Conservation (phyloP, 2,888 invertebrate species). For the Drosophila atripex region DNA sequence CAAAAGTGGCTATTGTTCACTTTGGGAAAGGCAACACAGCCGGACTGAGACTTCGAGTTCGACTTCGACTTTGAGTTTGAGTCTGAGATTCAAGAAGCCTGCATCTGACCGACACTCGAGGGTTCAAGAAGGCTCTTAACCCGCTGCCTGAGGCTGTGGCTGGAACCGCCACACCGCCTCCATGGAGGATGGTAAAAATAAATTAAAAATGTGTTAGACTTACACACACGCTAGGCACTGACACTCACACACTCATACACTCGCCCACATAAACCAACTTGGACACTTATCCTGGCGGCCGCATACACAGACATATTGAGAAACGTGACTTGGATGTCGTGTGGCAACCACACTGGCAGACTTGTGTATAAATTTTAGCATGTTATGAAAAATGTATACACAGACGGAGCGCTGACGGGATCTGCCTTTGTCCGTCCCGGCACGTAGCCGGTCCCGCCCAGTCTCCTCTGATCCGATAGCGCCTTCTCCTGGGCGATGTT, state of each 20-base stretch:
- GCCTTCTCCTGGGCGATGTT: background rate
- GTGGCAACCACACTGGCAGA: constrained; percentile 14
- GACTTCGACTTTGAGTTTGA: background rate
- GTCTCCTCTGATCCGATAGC: constrained; percentile 18
- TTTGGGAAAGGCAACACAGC: background rate
- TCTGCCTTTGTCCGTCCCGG: constrained; percentile 58
- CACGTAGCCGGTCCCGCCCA: constrained; percentile 52
- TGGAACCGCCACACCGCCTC: constrained; percentile 46
- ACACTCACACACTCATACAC: background rate
- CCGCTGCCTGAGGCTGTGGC: constrained; percentile 63
- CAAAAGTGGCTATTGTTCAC: constrained; percentile 14
- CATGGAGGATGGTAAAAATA: constrained; percentile 60
- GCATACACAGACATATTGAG: constrained; percentile 60
- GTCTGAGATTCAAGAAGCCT: background rate
- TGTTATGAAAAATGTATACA: constrained; percentile 74
- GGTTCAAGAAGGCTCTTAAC: constrained; percentile 66
- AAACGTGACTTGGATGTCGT: constrained; percentile 65
- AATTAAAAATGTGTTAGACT: constrained; percentile 68
- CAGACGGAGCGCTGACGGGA: constrained; percentile 33
- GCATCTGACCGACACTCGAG: constrained; percentile 37
- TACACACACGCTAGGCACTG: constrained; percentile 8
- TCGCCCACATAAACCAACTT: constrained; percentile 7
- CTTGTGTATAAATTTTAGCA: constrained; percentile 52
- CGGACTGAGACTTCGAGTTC: background rate
- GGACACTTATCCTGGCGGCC: constrained; percentile 36